phyloP scores from a whole-genome alignment of 2,888 invertebrate genomes.

The Omphaloscelis lunosa region DNA sequence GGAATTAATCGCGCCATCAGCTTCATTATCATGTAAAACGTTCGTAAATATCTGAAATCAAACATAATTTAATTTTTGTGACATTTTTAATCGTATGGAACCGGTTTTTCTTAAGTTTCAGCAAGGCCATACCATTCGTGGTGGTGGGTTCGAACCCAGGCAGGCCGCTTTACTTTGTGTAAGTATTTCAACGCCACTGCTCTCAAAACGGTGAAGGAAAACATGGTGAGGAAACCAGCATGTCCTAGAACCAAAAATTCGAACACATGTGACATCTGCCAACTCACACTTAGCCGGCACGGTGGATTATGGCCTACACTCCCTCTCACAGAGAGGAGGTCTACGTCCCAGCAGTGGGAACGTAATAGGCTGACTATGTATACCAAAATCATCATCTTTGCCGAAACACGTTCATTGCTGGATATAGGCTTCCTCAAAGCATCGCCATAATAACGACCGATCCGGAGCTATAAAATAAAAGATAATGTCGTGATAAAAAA shows the following conservation, averaged over 20 bases:
- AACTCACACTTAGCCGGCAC: neutral
- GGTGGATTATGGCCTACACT: neutral
- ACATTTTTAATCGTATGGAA: neutral
- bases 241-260: neutral
- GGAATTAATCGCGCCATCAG: slow-evolving; percentile 19
- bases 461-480: neutral
- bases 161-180: neutral
- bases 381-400: neutral
- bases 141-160: neutral
- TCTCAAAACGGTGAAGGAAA: neutral
- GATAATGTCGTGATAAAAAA: neutral
- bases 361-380: neutral
- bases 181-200: neutral
- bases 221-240: neutral
- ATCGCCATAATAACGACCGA: neutral
- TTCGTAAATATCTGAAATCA: slow-evolving; percentile 14
- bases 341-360: neutral
- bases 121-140: neutral
- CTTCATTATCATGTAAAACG: slow-evolving; percentile 32
- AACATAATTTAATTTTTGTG: neutral
- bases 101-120: neutral
- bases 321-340: neutral
- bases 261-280: neutral
- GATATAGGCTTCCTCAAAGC: neutral
- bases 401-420: neutral